Conservation (phyloP, 2,888 invertebrate genomes). For the Nipponacmea schrenckii region DNA sequence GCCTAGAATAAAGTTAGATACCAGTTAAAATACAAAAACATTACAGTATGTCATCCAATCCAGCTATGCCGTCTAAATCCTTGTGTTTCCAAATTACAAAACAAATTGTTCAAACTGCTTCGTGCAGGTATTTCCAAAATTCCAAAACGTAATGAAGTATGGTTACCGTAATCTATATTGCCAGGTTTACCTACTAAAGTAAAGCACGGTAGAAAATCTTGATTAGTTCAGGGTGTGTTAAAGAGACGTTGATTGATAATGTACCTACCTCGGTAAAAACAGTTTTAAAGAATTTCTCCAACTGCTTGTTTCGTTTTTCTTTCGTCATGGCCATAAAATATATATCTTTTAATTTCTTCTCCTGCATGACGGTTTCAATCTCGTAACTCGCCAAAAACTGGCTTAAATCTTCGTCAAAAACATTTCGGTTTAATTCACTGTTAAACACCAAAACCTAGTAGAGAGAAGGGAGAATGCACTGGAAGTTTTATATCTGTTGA, state of each 20-base stretch:
- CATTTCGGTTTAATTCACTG: constrained; percentile 40
- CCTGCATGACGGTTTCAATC: constrained; percentile 34
- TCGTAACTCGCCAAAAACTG: constrained; percentile 31
- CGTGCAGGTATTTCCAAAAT: too few species aligned
- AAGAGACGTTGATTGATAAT: too few species aligned
- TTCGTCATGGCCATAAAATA: constrained; percentile 55
- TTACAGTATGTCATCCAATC: background rate
- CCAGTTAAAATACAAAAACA: background rate
- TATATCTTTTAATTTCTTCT: constrained; percentile 43
- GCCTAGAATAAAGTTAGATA: constrained; percentile 38
- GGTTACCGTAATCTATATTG: too few species aligned
- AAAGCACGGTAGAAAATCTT: too few species aligned
- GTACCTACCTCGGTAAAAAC: constrained; percentile 54
- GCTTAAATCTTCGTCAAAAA: constrained; percentile 41
- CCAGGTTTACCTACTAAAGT: too few species aligned
- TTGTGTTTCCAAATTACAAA: background rate
- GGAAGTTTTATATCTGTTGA: too few species aligned
- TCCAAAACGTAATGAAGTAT: too few species aligned
- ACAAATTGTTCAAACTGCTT: too few species aligned
- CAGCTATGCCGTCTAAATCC: background rate
- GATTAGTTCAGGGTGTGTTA: too few species aligned
- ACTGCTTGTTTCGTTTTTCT: constrained; percentile 55
- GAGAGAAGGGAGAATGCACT: background rate
- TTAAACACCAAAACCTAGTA: constrained; percentile 52
- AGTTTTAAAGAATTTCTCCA: constrained; percentile 63